A percentile compares a stretch with the other conserved stretches of the same genome.
Evolutionary conservation across 2,888 invertebrate genomes (phyloP).

Genomic region (Latrodectus elegans): DNA sequence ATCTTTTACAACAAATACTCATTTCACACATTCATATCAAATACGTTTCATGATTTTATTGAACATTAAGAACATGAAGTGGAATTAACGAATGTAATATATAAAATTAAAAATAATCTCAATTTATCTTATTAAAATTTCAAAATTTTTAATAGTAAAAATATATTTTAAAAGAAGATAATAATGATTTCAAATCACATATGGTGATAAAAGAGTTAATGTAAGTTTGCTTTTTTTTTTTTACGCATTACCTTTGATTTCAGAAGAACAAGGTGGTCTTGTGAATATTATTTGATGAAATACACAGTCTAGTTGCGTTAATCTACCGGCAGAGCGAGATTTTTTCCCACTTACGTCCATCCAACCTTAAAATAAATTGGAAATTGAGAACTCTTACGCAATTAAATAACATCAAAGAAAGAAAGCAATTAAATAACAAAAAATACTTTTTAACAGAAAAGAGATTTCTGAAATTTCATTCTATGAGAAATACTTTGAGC

Average conservation of each 20-base stretch:
- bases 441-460: no score
- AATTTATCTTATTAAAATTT: not conserved
- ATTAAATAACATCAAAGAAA: no score
- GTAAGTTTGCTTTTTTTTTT: not conserved
- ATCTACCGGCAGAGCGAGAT: constrained; percentile 83
- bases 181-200: not conserved
- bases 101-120: not conserved
- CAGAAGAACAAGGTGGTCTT: constrained; percentile 80
- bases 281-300: constrained; percentile 83
- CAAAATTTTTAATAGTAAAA: not conserved
- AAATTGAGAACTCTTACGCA: no score
- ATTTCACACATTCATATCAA: no score
- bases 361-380: constrained; percentile 81
- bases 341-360: constrained; percentile 86
- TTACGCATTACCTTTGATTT: constrained; percentile 76
- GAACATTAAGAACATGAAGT: no score
- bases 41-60: no score
- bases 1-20: no score
- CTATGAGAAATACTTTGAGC: no score
- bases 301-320: constrained; percentile 84
- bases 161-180: not conserved
- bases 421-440: no score
- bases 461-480: no score
- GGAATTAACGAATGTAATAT: no score
- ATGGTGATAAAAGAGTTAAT: no score